phyloP scores from a whole-genome alignment of 1,140 invertebrate genomes.

The Drosophila sturtevanti region DNA sequence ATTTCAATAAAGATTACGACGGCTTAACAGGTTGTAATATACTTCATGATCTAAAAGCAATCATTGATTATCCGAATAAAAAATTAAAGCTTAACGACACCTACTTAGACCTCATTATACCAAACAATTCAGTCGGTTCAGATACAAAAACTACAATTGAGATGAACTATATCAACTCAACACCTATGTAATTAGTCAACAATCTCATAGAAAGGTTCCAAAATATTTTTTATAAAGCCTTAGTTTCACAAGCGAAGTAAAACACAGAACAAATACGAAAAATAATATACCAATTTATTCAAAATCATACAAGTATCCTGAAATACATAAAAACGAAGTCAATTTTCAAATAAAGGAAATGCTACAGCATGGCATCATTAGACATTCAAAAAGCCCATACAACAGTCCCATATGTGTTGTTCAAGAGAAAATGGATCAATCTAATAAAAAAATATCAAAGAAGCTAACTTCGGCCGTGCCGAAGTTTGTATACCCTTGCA shows the following conservation, averaged over 20 bases:
- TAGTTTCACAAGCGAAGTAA: conserved; percentile 65
- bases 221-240: conserved; percentile 28
- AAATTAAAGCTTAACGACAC: not conserved
- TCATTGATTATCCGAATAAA: not conserved
- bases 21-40: not conserved
- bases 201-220: conserved; percentile 9
- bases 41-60: not conserved
- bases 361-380: conserved; percentile 22
- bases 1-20: not conserved
- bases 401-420: conserved; percentile 53
- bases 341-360: no score
- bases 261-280: conserved; percentile 12
- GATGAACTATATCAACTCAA: no score
- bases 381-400: conserved; percentile 27
- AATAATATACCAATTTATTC: conserved; percentile 43
- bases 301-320: conserved; percentile 63
- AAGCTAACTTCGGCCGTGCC: no score
- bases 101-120: not conserved
- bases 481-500: no score
- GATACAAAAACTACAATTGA: no score
- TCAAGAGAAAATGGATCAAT: conserved; percentile 25
- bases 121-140: no score
- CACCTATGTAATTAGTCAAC: no score
- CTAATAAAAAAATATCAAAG: no score
- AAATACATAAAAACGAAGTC: no score